Conservation (phyloP, 2,888 invertebrate genomes). For the Priocnemis perturbator region DNA sequence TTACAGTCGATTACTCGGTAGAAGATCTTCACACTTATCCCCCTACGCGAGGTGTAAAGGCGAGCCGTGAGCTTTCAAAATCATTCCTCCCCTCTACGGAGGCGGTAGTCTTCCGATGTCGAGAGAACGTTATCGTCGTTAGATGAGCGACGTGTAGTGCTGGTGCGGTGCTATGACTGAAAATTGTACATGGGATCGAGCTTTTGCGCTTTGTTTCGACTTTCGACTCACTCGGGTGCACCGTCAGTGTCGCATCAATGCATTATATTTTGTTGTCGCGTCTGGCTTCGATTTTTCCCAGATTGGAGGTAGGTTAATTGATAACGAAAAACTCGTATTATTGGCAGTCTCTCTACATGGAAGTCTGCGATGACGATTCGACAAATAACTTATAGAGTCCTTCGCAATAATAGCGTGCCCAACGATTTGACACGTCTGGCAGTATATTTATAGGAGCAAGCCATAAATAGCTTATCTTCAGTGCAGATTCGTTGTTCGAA, state of each 20-base stretch:
- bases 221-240: no score
- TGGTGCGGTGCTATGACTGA: no score
- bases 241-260: not conserved
- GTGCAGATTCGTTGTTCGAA: not conserved
- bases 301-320: conserved; percentile 28
- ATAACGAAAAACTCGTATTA: conserved; percentile 30
- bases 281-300: conserved; percentile 38
- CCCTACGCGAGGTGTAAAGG: conserved; percentile 21
- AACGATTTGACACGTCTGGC: conserved; percentile 13
- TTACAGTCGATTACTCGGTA: conserved; percentile 28
- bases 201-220: no score
- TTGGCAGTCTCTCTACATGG: conserved; percentile 27
- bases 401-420: conserved; percentile 28
- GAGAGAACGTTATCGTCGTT: no score
- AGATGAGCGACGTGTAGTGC: no score
- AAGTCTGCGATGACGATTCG: conserved; percentile 33
- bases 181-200: no score
- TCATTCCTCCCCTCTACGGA: not conserved
- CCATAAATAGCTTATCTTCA: not conserved
- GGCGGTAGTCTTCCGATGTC: no score
- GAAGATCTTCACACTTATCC: conserved; percentile 23
- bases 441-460: conserved; percentile 12
- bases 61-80: conserved; percentile 1
- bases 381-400: conserved; percentile 33
- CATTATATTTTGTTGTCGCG: conserved; percentile 26